These are phyloP conservation scores for Ennomos fuscantarius DNA, from an alignment of 2,888 invertebrate genomes.

Conservation along the genomic window DNA sequence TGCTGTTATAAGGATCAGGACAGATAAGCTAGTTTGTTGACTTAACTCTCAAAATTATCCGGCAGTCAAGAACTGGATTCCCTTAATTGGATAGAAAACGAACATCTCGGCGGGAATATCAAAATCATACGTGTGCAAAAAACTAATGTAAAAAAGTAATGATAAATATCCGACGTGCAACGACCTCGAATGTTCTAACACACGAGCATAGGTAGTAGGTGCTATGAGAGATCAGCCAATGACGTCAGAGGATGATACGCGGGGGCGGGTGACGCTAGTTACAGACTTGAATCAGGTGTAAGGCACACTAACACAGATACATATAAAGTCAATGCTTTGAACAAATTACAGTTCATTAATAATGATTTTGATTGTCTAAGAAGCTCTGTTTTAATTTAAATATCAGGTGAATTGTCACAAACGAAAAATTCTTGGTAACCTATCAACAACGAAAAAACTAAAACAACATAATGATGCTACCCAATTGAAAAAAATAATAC, in stretches of 20 bases:
- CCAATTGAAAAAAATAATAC: too few relatives aligned
- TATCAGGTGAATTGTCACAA: too few relatives aligned
- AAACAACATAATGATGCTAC: too few relatives aligned
- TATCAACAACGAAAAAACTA: too few relatives aligned
- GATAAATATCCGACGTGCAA: conserved; percentile 44
- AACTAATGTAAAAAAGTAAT: conserved; percentile 36
- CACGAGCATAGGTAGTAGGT: conserved; percentile 11
- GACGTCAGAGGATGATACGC: conserved; percentile 45
- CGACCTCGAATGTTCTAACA: conserved; percentile 54
- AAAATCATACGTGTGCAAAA: conserved; percentile 22
- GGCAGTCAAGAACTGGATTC: not conserved
- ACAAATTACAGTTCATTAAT: not conserved
- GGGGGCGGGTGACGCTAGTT: conserved; percentile 50
- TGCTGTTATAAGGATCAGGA: too few relatives aligned
- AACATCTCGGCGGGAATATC: not conserved
- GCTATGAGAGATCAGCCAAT: conserved; percentile 29
- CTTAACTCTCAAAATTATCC: too few relatives aligned
- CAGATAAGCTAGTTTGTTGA: too few relatives aligned
- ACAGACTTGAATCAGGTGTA: conserved; percentile 51
- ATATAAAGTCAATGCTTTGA: conserved; percentile 25
- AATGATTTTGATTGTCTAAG: too few relatives aligned
- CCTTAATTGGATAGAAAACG: not conserved
- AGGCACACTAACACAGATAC: conserved; percentile 16
- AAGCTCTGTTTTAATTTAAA: too few relatives aligned
- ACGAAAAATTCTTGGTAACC: too few relatives aligned